Percentiles rank a stretch among this genome's conserved stretches.
Evolutionary conservation across 2,797 vertebrate genomes (phyloP).

Genomic region (Arctocebus calabarensis): DNA sequence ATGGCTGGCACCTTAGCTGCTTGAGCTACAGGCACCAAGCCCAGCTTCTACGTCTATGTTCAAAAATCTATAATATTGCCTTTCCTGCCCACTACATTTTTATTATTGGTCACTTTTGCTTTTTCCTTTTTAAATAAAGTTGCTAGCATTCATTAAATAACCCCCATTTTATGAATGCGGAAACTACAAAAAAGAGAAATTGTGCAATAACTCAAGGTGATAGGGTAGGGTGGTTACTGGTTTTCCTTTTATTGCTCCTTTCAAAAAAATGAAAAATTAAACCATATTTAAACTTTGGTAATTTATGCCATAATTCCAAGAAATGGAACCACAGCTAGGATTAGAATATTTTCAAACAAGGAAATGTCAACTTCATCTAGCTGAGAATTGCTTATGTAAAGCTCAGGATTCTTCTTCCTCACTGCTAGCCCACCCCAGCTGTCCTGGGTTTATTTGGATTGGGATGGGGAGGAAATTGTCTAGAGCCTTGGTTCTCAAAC

Average conservation of each 20-base stretch:
- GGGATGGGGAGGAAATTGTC: neutral
- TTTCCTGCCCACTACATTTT: slow-evolving; percentile 43
- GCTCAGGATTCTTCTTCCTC: neutral
- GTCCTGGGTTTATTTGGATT: neutral
- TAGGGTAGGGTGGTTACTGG: neutral
- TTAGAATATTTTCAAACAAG: neutral
- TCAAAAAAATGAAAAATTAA: slow-evolving; percentile 30
- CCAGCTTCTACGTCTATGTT: slow-evolving; percentile 26
- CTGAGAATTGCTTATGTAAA: slow-evolving; percentile 22
- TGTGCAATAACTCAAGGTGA: neutral
- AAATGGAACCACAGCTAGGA: neutral
- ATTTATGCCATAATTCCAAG: neutral
- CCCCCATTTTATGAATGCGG: neutral
- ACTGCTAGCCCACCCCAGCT: neutral
- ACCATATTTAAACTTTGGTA: neutral
- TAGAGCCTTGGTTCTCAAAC: slow-evolving; percentile 32
- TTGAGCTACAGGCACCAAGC: too few relatives aligned
- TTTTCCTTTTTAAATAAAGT: slow-evolving; percentile 30
- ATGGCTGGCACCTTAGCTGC: too few relatives aligned
- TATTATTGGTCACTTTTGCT: neutral
- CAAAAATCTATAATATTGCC: slow-evolving; percentile 61
- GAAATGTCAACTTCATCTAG: slow-evolving; percentile 2
- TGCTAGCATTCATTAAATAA: slow-evolving; percentile 26
- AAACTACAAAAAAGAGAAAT: slow-evolving; percentile 34
- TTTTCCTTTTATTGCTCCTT: neutral